These are phyloP conservation scores for Sphinx pinastri DNA, from an alignment of 2,888 invertebrate genomes.

Conservation along the genomic window DNA sequence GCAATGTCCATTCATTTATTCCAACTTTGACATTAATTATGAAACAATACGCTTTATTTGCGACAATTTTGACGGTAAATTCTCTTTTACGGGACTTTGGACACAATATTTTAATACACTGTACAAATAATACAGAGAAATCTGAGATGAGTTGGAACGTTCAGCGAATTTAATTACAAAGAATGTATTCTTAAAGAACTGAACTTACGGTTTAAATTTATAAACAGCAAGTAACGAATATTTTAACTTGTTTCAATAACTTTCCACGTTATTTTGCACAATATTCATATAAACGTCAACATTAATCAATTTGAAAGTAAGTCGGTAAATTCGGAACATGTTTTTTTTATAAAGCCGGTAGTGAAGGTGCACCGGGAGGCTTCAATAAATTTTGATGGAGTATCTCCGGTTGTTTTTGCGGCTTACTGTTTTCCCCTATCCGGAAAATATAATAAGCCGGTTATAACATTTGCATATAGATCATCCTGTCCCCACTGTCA, in stretches of 20 bases:
- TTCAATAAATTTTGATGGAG: slow-evolving; percentile 75
- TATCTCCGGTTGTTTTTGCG: slow-evolving; percentile 61
- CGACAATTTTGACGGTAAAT: slow-evolving; percentile 1
- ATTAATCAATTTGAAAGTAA: background rate
- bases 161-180: too few species aligned
- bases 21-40: slow-evolving; percentile 17
- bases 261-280: too few species aligned
- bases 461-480: slow-evolving; percentile 83
- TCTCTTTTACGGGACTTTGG: background rate
- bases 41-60: slow-evolving; percentile 5
- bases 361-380: slow-evolving; percentile 50
- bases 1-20: slow-evolving; percentile 20
- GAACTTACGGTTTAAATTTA: too few species aligned
- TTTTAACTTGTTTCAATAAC: too few species aligned
- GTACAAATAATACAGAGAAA: slow-evolving; percentile 41
- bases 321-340: slow-evolving; percentile 47
- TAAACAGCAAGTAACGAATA: too few species aligned
- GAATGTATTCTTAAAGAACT: too few species aligned
- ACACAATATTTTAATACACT: background rate
- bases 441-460: slow-evolving; percentile 80
- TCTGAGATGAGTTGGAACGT: slow-evolving; percentile 43
- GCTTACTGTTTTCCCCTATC: slow-evolving; percentile 65
- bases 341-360: slow-evolving; percentile 53
- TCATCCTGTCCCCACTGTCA: slow-evolving; percentile 62
- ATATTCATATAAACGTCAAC: too few species aligned